These are phyloP conservation scores for Himalopsyche tibetana DNA, from an alignment of 2,888 invertebrate species.

Conservation along the genomic window DNA sequence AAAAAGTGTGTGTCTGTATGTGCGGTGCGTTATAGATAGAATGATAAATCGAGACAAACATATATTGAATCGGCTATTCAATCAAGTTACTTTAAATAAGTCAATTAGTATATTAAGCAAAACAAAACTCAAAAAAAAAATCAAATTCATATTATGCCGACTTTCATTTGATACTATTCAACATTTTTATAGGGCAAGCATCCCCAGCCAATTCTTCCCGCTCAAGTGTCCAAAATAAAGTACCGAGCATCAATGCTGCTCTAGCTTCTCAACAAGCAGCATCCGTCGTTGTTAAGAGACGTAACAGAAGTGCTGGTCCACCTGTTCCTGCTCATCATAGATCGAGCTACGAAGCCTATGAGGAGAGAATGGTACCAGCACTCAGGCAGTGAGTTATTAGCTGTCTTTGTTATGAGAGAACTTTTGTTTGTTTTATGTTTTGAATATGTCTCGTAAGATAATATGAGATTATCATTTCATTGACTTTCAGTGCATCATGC, in stretches of 20 bases:
- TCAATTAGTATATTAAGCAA: no score
- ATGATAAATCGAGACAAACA: no score
- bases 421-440: no score
- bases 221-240: slow-evolving; percentile 45
- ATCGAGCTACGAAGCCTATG: slow-evolving; percentile 87
- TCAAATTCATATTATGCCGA: no score
- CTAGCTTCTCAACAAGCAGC: slow-evolving; percentile 6
- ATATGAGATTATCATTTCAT: neutral
- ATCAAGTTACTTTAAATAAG: no score
- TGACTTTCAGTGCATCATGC: no score
- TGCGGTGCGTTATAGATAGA: no score
- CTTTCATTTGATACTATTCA: neutral
- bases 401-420: neutral
- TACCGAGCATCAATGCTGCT: neutral
- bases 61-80: no score
- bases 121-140: no score
- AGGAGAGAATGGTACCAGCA: slow-evolving; percentile 90
- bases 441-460: no score
- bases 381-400: slow-evolving; percentile 84
- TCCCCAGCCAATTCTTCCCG: slow-evolving; percentile 54
- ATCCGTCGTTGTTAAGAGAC: slow-evolving; percentile 78
- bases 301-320: slow-evolving; percentile 82
- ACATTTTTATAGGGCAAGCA: slow-evolving; percentile 45
- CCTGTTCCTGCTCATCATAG: slow-evolving; percentile 68
- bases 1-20: no score